Base-by-base conservation (phyloP, 2,797 vertebrate species). In the Anguilla marmorata region DNA sequence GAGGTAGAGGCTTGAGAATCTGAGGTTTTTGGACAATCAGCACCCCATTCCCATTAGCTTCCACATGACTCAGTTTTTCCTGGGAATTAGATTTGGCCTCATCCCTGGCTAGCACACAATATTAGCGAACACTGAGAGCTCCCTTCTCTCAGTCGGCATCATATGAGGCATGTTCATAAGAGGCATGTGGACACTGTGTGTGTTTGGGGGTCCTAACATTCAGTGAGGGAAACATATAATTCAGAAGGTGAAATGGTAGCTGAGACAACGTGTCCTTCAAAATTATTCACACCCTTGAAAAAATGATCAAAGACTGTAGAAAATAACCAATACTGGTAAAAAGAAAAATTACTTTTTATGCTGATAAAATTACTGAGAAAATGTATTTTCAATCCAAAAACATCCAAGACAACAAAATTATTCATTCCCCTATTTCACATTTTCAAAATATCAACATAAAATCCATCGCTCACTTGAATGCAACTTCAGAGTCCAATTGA, bases 31-130 rank as follows among this genome's bases (percentile, higher is more conserved):
- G 41, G 21, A 50, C 3, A 12, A 14, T 50, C 37, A n/a, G 21
- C 79, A 82, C 7, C 21, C 41, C 45, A n/a, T 48, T 92, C 92
- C 92, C 91, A 92, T 94, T 94, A 95, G 89, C 82, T 86, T 82
- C 88, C 93, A 85, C 93, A 93, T 95, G 94, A 94, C 88, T 87
- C 60, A 30, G 92, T 89, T 86, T 91, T 87, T 50, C 87, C 92
- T 74, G 89, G 86, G 91, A 92, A 93, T 93, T 90, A 91, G 90
- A 93, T 94, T 93, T 92, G 90, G 86, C 91, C 41, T 82, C 45
- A 48, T 33, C 33, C 33, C 72, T 16, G 72, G 72, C 41, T 33
- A 76, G 72, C 79, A 82, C 21, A 82, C 14, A 45, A n/a, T 82
- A 76, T 37, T 76, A 76, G 2, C 0, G 33, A 76, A 41, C 30